A percentile compares a stretch with the other conserved stretches of the same genome.
Evolutionary conservation across 2,888 invertebrate species (phyloP).

Genomic region (Agriotes lineatus): DNA sequence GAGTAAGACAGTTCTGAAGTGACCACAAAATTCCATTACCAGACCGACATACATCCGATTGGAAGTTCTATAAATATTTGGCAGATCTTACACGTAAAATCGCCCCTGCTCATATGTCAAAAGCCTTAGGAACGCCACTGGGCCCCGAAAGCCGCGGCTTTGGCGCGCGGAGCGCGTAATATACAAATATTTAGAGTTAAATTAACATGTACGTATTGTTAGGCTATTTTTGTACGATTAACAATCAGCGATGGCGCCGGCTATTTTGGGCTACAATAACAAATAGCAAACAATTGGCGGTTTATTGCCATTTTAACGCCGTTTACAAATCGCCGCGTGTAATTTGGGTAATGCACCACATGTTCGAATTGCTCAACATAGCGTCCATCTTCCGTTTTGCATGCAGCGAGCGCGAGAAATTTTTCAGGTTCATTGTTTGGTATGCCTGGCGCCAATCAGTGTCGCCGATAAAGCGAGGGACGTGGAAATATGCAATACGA

Average conservation of each 20-base stretch:
- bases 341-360: background rate
- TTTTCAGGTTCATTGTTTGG: background rate
- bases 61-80: too few species aligned
- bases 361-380: too few species aligned
- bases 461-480: conserved; percentile 12
- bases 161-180: background rate
- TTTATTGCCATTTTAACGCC: conserved; percentile 38
- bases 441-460: conserved; percentile 13
- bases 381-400: background rate
- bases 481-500: conserved; percentile 22
- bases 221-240: conserved; percentile 47
- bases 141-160: too few species aligned
- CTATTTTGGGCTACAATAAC: conserved; percentile 54
- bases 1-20: too few species aligned
- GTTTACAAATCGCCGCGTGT: background rate
- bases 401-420: background rate
- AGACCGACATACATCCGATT: too few species aligned
- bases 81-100: too few species aligned
- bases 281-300: conserved; percentile 46
- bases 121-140: too few species aligned
- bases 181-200: conserved; percentile 39
- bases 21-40: too few species aligned
- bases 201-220: conserved; percentile 39
- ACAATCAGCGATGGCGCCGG: conserved; percentile 54
- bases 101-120: too few species aligned